Evolutionary conservation across 1,140 invertebrate species (phyloP).

Genomic region (Cecropterus lyciades): DNA sequence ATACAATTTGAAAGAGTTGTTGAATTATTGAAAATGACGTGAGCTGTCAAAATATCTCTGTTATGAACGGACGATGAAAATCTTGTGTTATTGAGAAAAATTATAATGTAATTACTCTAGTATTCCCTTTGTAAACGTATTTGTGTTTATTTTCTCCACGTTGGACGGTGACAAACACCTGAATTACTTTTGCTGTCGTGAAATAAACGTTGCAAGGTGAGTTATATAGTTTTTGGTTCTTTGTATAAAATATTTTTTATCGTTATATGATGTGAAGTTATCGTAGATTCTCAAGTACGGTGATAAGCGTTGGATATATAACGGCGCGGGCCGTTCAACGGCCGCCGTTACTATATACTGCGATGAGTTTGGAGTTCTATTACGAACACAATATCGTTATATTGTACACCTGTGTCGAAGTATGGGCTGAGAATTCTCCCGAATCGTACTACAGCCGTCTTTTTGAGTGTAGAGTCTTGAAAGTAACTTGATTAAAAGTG

Average conservation of each 20-base stretch:
- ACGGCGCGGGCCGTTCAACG: slow-evolving; percentile 68
- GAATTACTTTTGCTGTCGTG: background rate
- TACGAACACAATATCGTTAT: slow-evolving; percentile 37
- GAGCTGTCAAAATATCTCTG: too few relatives aligned
- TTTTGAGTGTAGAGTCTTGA: slow-evolving; percentile 61
- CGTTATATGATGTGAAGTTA: slow-evolving; percentile 38
- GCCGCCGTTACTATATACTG: slow-evolving; percentile 61
- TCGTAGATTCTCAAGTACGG: slow-evolving; percentile 51
- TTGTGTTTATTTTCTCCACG: background rate
- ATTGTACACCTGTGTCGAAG: slow-evolving; percentile 42
- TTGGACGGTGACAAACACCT: background rate
- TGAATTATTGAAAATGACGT: too few relatives aligned
- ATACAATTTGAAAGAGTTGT: too few relatives aligned
- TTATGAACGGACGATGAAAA: background rate
- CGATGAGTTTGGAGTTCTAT: slow-evolving; percentile 53
- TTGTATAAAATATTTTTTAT: background rate
- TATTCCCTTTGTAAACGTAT: background rate
- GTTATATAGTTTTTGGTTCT: background rate
- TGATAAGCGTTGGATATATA: slow-evolving; percentile 79
- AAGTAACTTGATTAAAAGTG: slow-evolving; percentile 42
- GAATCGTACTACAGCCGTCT: slow-evolving; percentile 53
- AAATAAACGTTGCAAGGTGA: slow-evolving; percentile 7
- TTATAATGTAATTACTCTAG: background rate
- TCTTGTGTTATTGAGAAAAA: background rate
- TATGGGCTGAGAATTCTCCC: slow-evolving; percentile 61